Evolutionary conservation across 53 echinoderm and acorn worm genomes (phyloP).

Genomic region (Stichopus horrens): DNA sequence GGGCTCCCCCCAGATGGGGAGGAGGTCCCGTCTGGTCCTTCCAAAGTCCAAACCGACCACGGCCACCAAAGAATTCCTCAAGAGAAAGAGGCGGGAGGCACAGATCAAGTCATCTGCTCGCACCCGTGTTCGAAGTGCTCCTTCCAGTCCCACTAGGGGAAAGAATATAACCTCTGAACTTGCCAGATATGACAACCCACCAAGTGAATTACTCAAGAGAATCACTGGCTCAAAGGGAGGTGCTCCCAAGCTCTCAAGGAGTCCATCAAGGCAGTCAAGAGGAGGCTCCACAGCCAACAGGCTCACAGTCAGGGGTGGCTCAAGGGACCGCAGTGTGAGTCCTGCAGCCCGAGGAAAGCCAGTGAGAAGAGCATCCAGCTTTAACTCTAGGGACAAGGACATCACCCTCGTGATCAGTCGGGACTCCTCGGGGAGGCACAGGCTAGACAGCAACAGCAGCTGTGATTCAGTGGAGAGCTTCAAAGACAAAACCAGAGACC

Average conservation of each 20-base stretch:
- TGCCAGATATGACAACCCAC: constrained; percentile 30
- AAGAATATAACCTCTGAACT: constrained; percentile 40
- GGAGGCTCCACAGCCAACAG: background rate
- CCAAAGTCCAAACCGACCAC: constrained; percentile 60
- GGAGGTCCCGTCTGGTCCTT: constrained; percentile 31
- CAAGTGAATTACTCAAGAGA: constrained; percentile 33
- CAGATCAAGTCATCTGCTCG: constrained; percentile 35
- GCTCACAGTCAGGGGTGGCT: background rate
- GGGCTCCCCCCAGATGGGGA: constrained; percentile 39
- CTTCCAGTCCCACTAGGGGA: constrained; percentile 78
- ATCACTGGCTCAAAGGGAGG: constrained; percentile 16
- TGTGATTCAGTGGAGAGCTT: constrained; percentile 74
- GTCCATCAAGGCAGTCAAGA: constrained; percentile 27
- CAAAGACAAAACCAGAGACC: constrained; percentile 1
- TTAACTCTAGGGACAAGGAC: constrained; percentile 44
- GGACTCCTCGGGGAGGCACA: constrained; percentile 74
- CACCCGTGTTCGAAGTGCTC: constrained; percentile 61
- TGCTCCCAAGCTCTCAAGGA: constrained; percentile 10
- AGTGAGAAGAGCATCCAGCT: constrained; percentile 34
- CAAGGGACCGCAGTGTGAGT: constrained; percentile 31
- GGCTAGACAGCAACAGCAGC: constrained; percentile 85
- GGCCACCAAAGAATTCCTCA: constrained; percentile 66
- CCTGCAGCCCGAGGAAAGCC: constrained; percentile 31
- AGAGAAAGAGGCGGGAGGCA: constrained; percentile 59
- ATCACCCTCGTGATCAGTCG: constrained; percentile 71